These are phyloP conservation scores for Aphelenchoides fujianensis DNA, from an alignment of 1,140 invertebrate species.

Conservation along the genomic window DNA sequence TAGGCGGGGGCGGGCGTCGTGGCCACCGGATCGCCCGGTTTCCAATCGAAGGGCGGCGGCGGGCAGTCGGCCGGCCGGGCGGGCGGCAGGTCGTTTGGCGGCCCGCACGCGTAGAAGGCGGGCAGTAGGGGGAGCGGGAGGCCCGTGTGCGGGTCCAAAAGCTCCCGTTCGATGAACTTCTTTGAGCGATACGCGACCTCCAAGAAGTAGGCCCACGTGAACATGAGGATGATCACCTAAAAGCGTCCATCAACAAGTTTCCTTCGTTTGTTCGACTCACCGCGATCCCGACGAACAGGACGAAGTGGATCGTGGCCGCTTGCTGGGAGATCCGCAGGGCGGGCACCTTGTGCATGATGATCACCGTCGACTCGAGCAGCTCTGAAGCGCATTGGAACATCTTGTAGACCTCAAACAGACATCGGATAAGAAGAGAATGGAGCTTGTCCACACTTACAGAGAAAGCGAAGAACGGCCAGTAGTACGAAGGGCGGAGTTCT, in stretches of 20 bases:
- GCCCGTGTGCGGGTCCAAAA: not conserved
- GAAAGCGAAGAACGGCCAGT: conserved; percentile 4
- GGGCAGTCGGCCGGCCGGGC: not conserved
- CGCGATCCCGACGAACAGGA: not conserved
- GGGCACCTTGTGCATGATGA: conserved; percentile 12
- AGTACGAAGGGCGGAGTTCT: not conserved
- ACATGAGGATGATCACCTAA: not conserved
- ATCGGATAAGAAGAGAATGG: too few relatives aligned
- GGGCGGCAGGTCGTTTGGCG: not conserved
- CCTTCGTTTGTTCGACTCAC: too few relatives aligned
- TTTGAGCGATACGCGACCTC: not conserved
- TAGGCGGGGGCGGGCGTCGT: not conserved
- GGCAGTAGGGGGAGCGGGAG: not conserved
- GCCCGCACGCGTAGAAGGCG: not conserved
- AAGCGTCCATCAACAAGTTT: too few relatives aligned
- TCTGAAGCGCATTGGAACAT: conserved; percentile 9
- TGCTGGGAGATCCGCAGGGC: not conserved
- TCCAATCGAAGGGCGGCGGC: not conserved
- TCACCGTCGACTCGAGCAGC: not conserved
- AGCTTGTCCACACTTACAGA: not conserved
- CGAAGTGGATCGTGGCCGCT: not conserved
- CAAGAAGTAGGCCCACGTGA: conserved; percentile 9
- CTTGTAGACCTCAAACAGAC: conserved; percentile 2
- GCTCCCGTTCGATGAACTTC: not conserved
- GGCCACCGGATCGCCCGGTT: not conserved